phyloP scores from a whole-genome alignment of 2,797 vertebrate species.

The Basileuterus tristriatus region DNA sequence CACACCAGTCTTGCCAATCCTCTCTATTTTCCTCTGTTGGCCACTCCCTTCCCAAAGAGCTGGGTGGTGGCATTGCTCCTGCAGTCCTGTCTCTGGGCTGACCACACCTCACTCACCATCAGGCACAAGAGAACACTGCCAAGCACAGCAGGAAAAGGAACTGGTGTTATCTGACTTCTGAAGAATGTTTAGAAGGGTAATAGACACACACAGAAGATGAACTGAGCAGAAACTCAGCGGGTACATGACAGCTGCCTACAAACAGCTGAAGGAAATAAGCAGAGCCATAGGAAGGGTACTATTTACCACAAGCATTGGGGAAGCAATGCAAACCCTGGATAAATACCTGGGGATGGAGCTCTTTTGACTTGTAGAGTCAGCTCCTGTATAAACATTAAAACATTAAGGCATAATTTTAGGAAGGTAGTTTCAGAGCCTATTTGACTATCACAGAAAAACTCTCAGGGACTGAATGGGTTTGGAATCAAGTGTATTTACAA shows the following conservation, averaged over 20 bases:
- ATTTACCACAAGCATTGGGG: background rate
- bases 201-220: background rate
- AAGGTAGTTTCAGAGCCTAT: background rate
- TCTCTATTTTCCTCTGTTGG: rapidly evolving
- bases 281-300: background rate
- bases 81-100: rapidly evolving
- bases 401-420: background rate
- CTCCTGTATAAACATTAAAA: background rate
- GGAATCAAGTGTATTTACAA: background rate
- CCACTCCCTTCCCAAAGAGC: rapidly evolving
- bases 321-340: background rate
- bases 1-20: background rate
- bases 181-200: background rate
- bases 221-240: background rate
- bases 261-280: background rate
- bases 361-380: background rate
- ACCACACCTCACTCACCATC: too few species aligned
- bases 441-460: background rate
- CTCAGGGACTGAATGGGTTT: background rate
- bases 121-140: background rate
- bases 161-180: rapidly evolving
- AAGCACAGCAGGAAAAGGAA: background rate
- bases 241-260: background rate
- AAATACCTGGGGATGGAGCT: background rate
- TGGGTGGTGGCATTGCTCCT: background rate